Conservation (phyloP, 1,140 invertebrate genomes). For the Meloidogyne floridensis region DNA sequence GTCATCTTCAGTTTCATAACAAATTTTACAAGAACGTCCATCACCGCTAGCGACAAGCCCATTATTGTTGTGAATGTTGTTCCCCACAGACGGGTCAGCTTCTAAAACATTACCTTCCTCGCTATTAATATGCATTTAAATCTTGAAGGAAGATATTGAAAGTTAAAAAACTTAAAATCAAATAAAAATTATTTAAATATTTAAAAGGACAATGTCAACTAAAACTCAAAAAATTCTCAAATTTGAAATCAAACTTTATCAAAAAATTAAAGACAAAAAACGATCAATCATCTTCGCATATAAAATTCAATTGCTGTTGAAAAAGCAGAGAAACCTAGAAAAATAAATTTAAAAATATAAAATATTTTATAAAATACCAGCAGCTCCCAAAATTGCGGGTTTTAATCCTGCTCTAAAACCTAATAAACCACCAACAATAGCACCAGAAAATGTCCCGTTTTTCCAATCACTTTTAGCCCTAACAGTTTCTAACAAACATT, state of each 20-base stretch:
- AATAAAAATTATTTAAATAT: not conserved
- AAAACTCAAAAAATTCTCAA: not conserved
- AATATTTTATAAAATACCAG: slow-evolving; percentile 71
- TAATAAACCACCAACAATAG: slow-evolving; percentile 88
- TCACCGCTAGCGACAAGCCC: not conserved
- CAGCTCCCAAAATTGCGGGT: slow-evolving; percentile 85
- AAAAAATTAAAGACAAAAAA: slow-evolving; percentile 13
- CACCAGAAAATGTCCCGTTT: slow-evolving; percentile 89
- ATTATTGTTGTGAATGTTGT: not conserved
- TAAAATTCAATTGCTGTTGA: slow-evolving; percentile 88
- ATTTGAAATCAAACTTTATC: not conserved
- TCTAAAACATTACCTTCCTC: not conserved
- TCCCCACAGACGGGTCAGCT: not conserved
- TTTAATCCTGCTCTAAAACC: slow-evolving; percentile 91
- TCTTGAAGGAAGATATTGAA: not conserved
- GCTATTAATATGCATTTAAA: not conserved
- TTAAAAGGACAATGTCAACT: too few species aligned
- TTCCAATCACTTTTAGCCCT: slow-evolving; percentile 91
- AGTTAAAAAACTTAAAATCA: not conserved
- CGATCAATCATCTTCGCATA: slow-evolving; percentile 45
- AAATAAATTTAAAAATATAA: not conserved
- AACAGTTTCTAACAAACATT: slow-evolving; percentile 67
- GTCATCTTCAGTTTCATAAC: slow-evolving; percentile 3
- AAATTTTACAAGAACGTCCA: slow-evolving; percentile 20
- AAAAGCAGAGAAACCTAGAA: slow-evolving; percentile 81